Base-by-base conservation (phyloP, 2,888 invertebrate species). In the Netelia virgata region DNA sequence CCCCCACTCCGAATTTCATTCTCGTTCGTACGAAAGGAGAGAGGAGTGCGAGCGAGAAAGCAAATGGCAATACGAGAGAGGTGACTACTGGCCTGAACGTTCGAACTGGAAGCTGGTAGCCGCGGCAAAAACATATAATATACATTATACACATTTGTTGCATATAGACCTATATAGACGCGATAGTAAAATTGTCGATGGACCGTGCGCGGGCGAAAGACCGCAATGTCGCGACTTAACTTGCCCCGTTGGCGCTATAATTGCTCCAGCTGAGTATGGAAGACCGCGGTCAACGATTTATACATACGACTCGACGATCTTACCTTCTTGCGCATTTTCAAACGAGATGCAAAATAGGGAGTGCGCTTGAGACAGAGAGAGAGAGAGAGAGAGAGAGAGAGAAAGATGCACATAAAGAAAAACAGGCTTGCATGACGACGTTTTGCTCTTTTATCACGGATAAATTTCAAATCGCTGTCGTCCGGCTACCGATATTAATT, bases 401-500 rank as follows among this genome's bases (percentile, higher is more conserved):
- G 18, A 20, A 6, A 63, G 23, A 11, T 50, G 9, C 43, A 23
- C 5, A 78, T 50, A 69, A 23, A 16, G 5, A 61, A 66, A 76
- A 69, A 57, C 18, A 28, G 64, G 74, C 47, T 59, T 57, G 74
- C 47, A 53, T 57, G 20, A 20, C 16, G 64, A 50, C 55, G 66
- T 81, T 61, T 69, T 68, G 50, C 61, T 64, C 64, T 64, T 70
- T 28, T 28, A 43, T 18, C 36, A n/a, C 23, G 78, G 59, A 84
- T 82, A 78, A 75, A 82, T 70, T 78, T 78, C 69, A 61, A 74
- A 84, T 83, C 79, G 82, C 74, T 69, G 28, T 70, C 82, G 77
- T 80, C 84, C 73, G 41, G 80, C 84, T 83, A 83, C 83, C 80
- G 83, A 83, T 84, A 84, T 74, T 76, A 86, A 86, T 86, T 86